Evolutionary conservation across 2,888 invertebrate genomes (phyloP), one percentile per base, ranked within the genome.

Genomic region (Cremastinae sp.): DNA sequence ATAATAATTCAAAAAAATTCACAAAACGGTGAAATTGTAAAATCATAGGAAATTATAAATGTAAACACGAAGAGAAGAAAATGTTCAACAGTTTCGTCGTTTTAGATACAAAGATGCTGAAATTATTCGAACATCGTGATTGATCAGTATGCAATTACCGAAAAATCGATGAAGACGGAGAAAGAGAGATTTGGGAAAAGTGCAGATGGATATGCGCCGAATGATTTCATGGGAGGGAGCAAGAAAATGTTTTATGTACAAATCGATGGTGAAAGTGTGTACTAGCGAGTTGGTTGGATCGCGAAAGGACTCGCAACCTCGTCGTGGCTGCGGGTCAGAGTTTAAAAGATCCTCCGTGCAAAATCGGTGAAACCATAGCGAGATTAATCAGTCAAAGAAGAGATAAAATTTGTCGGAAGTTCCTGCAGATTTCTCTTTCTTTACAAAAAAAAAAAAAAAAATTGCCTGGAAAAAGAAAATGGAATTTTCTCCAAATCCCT

Each of bases 231-330:
- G 53, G 47, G 37, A 59, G 66, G 39, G 22, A 39, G 20, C 39
- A 9, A 39, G 45, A 53, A 68, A 41, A 68, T 37, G 35, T 53
- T 55, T 59, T 41, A 58, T 51, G 55, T 49, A 45, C 45, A 76
- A 53, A 59, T 59, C 51, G 58, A 14, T 59, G 76, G 76, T 76
- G 76, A 76, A 76, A 76, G 76, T 76, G 75, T 62, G 68, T 39
- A 28, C 5, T 28, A 2, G 28, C n/a, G 5, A 28, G 28, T 68
- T 56, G 68, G 47, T 45, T 68, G 53, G 28, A 65, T 43, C 22
- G 14, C 35, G 16, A 64, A 45, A 37, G 47, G 28, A 61, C 56
- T 61, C 51, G 68, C 35, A 59, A 68, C 72, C 62, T 64, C 62
- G 53, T 35, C 49, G 70, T 51, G 28, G 43, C 39, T 16, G 16